Evolutionary conservation across 2,113 vertebrate species (phyloP), one percentile per base, ranked within the genome.

Genomic region (Lasiurus borealis): DNA sequence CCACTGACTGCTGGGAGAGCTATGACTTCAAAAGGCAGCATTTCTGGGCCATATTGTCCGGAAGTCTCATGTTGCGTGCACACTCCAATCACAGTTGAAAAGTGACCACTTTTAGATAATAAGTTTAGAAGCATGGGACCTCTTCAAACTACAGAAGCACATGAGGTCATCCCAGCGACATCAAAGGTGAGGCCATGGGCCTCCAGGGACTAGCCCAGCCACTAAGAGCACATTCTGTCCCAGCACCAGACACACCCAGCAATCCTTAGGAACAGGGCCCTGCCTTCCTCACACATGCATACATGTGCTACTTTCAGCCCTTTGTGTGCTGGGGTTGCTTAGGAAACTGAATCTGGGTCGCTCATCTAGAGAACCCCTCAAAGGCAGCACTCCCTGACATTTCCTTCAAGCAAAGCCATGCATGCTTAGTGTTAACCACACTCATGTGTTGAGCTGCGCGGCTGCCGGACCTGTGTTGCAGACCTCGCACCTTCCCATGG

Each of bases 391-490:
- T 7, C 13, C 16, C 9, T 73, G 78, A 34, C 59, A 19, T 34
- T 54, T 87, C 85, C 78, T 44, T 48, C 84, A 68, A 50, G 85
- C 27, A 78, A 46, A 57, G 18, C 44, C 52, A 46, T 2, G 31
- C 2, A 0, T 6, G 25, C 23, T 62, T 46, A 29, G 15, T 25
- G 54, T 52, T 69, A 82, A 27, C 66, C 34, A 34, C 19, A 84
- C 29, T 15, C 3, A 29, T 0, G 29, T 10, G 27, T 12, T 40
- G 66, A 23, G 3, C 40, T 21, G 36, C 14, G 1, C 0, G 15
- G 73, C 27, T 75, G 34, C 8, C 13, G 0, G 6, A 9, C 2
- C 10, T 1, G 5, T 19, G 73, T 40, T 0, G 0, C 5, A 15
- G 64, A 23, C 40, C 82, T 77, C 59, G 1, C 23, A 21, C n/a